Evolutionary conservation across 2,797 vertebrate species (phyloP), one percentile per base, ranked within the genome.

Genomic region (Champsocephalus gunnari): DNA sequence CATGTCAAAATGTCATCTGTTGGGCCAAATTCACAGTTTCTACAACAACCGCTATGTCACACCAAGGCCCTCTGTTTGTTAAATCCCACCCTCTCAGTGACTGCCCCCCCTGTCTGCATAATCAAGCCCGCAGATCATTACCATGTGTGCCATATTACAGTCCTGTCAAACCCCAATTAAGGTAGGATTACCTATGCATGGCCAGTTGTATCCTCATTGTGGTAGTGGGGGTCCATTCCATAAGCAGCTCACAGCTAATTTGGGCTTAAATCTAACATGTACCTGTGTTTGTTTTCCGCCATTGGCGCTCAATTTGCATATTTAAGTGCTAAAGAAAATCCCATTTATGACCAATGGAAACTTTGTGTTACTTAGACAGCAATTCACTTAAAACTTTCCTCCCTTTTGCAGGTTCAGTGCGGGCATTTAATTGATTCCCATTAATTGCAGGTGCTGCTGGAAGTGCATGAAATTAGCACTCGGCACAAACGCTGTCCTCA

Each of bases 161-260:
- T 74, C 68, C 73, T 79, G 82, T 84, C 79, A 87, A 85, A 82
- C 68, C 66, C 82, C 81, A 88, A 88, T 88, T 90, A 90, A 80
- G 83, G 77, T 79, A 55, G 81, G 79, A 89, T 91, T 89, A 86
- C 83, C 79, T 75, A 83, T 90, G 87, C 88, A 86, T 88, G 87
- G 77, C 45, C 86, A 70, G 80, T 77, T 89, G 88, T 59, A 87
- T 90, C 85, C 87, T 84, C 81, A 80, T 81, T 81, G 81, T 74
- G 71, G 73, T 82, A 75, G 59, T 44, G 67, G 53, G 6, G 66
- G 17, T 69, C 68, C 44, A 66, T 53, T 71, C 62, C 65, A 83
- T 73, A 84, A 87, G 61, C 67, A 57, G 60, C n/a, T 24, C 70
- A 51, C 59, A 55, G 66, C 81, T 83, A 66, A 82, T 87, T 77